Evolutionary conservation across 2,797 vertebrate species (phyloP), one percentile per base, ranked within the genome.

Genomic region (Coreius guichenoti): DNA sequence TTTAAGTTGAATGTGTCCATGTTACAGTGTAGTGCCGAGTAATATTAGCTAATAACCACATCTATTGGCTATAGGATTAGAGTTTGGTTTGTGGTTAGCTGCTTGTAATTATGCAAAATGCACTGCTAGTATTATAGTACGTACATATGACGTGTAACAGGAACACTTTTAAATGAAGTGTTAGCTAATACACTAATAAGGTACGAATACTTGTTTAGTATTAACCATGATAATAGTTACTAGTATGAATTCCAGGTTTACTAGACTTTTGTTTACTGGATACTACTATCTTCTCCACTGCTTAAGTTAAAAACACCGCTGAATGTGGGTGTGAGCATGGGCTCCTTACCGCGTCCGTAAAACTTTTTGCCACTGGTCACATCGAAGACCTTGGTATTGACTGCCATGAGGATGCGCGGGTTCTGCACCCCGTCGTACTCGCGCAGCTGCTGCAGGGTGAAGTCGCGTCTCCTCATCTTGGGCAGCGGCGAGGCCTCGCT

Each of bases 341-440:
- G 69, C 45, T 13, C 69, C 96, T 97, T 95, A 99, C 98, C 98
- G 88, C 95, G 97, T 74, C 98, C 98, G 92, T 99, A 99, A 95
- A 99, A 99, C 95, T 96, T 98, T 94, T 95, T 97, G 80, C 98
- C 98, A 90, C 95, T 96, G 89, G 97, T 99, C 92, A 99, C 98
- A 92, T 99, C 98, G 95, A 99, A 99, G 81, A 99, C 94, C 90
- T 99, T 99, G 94, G 97, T 98, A 93, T 99, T 98, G 91, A 99
- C 98, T 23, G 98, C 98, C 93, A 99, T 96, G n/a, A 99, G 95
- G 92, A 99, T 98, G 91, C 97, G 97, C 11, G 98, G 97, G 91
- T 95, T 96, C 88, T 93, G 95, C 54, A 96, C 91, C 5, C 98
- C 98, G 92, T 99, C 97, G 92, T 96, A 99, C 84, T 98, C 97